phyloP scores from a whole-genome alignment of 2,888 invertebrate genomes.

The Ormyrus nitidulus region DNA sequence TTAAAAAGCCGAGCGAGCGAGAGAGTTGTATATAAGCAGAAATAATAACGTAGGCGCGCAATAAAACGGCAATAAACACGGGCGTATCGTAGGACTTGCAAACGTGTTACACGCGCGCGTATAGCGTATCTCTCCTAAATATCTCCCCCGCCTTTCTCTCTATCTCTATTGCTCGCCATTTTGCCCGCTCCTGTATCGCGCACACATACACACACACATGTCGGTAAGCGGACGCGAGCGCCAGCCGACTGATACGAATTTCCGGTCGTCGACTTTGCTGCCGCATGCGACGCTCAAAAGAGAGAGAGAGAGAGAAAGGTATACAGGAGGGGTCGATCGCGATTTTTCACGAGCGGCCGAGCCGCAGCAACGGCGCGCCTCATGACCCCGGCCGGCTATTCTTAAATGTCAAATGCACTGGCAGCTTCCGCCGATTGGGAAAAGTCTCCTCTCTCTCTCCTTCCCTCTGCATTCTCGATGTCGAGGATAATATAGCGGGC shows the following conservation, averaged over 20 bases:
- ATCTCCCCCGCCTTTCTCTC: constrained; percentile 20
- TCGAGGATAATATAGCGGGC: too few relatives aligned
- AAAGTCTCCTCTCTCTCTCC: constrained; percentile 24
- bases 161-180: constrained; percentile 37
- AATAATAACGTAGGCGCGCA: neutral
- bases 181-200: constrained; percentile 16
- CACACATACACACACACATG: constrained; percentile 3
- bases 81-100: constrained; percentile 21
- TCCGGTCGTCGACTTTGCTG: constrained; percentile 51
- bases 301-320: neutral
- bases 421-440: constrained; percentile 43
- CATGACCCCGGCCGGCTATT: constrained; percentile 36
- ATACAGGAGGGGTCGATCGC: constrained; percentile 38
- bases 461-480: too few relatives aligned
- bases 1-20: constrained; percentile 10
- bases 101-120: constrained; percentile 31
- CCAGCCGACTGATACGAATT: constrained; percentile 52
- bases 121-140: constrained; percentile 43
- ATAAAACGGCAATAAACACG: constrained; percentile 41
- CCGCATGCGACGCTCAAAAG: constrained; percentile 37
- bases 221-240: neutral
- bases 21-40: neutral
- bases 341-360: constrained; percentile 51
- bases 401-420: constrained; percentile 54
- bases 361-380: neutral